A percentile compares a stretch with the other conserved stretches of the same genome.
phyloP scores from a whole-genome alignment of 2,113 vertebrate genomes.

The Falcunculus frontatus region DNA sequence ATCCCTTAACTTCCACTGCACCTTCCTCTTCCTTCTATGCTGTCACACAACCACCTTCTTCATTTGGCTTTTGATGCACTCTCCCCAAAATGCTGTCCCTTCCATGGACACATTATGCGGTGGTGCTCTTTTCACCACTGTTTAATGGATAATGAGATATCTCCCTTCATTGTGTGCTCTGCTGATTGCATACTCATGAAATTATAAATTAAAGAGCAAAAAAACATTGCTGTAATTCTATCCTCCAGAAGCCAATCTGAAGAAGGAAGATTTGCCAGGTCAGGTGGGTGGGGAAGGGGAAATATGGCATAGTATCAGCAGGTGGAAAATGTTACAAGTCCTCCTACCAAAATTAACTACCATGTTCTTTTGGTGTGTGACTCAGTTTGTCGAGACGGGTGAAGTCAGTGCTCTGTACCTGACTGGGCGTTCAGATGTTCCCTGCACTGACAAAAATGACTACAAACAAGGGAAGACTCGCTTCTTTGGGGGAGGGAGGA shows the following conservation, averaged over 20 bases:
- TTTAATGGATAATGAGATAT: not conserved
- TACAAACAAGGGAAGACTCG: slow-evolving; percentile 17
- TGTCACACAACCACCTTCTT: not conserved
- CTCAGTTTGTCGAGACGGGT: slow-evolving; percentile 21
- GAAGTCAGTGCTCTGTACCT: slow-evolving; percentile 20
- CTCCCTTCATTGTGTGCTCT: not conserved
- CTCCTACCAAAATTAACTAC: slow-evolving; percentile 61
- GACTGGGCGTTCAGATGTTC: slow-evolving; percentile 28
- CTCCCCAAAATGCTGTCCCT: not conserved
- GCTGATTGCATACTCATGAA: not conserved
- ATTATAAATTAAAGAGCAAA: not conserved
- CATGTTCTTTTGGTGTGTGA: slow-evolving; percentile 51
- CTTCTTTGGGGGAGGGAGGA: not conserved
- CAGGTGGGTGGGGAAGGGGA: slow-evolving; percentile 54
- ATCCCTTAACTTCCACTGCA: not conserved
- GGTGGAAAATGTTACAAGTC: slow-evolving; percentile 63
- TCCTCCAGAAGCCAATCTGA: slow-evolving; percentile 6
- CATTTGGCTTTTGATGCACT: not conserved
- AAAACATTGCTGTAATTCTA: not conserved
- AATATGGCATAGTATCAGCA: slow-evolving; percentile 47
- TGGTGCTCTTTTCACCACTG: not conserved
- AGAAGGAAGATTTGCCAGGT: slow-evolving; percentile 32
- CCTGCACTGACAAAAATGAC: slow-evolving; percentile 1
- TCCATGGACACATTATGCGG: not conserved
- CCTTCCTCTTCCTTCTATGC: not conserved